phyloP scores from a whole-genome alignment of 2,797 vertebrate genomes.

The Sebastes itinus region DNA sequence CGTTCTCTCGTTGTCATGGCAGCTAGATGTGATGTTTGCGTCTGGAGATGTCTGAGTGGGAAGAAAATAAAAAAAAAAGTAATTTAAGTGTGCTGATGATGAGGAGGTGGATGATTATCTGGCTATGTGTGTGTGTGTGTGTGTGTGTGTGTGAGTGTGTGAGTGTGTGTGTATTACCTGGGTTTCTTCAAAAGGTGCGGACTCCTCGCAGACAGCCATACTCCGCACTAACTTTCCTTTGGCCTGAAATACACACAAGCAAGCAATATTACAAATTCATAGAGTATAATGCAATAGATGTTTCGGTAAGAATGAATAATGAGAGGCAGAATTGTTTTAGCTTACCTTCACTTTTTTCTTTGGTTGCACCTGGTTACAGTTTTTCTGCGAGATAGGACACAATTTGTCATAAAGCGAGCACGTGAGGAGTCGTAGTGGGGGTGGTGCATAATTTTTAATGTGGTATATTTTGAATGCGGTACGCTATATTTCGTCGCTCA shows the following conservation, averaged over 20 bases:
- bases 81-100: slow-evolving; percentile 17
- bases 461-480: not conserved
- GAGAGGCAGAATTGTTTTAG: slow-evolving; percentile 46
- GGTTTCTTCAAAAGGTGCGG: slow-evolving; percentile 79
- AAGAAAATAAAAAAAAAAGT: slow-evolving; percentile 28
- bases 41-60: slow-evolving; percentile 84
- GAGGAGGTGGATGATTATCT: not conserved
- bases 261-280: slow-evolving; percentile 55
- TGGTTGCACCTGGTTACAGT: slow-evolving; percentile 86
- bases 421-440: not conserved
- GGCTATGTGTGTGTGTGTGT: not conserved
- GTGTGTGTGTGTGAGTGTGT: slow-evolving; percentile 14
- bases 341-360: slow-evolving; percentile 93
- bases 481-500: slow-evolving; percentile 39
- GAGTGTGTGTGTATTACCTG: slow-evolving; percentile 79
- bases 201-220: slow-evolving; percentile 91
- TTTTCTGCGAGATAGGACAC: slow-evolving; percentile 75
- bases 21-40: slow-evolving; percentile 82
- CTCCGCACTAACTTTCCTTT: slow-evolving; percentile 93
- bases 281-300: slow-evolving; percentile 45
- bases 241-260: slow-evolving; percentile 78
- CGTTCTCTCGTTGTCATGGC: slow-evolving; percentile 86
- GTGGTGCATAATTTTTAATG: slow-evolving; percentile 9
- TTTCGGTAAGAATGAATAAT: slow-evolving; percentile 58
- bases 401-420: slow-evolving; percentile 51